A percentile compares a stretch with the other conserved stretches of the same genome.
phyloP scores from a whole-genome alignment of 2,888 invertebrate species.

The Suillia variegata region DNA sequence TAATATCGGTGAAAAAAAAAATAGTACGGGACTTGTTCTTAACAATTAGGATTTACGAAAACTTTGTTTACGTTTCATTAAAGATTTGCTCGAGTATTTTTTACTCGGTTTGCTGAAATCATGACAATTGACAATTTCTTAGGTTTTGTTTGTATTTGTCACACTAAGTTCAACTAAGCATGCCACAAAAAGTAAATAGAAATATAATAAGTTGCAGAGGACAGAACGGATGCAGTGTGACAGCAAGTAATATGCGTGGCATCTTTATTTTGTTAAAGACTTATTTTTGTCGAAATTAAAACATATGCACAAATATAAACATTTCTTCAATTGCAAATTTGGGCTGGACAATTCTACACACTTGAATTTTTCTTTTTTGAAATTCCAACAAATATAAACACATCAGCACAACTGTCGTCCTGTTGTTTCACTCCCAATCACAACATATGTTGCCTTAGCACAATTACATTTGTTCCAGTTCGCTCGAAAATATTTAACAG shows the following conservation, averaged over 20 bases:
- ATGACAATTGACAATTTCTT: no score
- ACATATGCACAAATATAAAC: no score
- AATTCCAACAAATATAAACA: conserved; percentile 33
- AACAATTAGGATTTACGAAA: background rate
- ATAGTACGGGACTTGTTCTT: no score
- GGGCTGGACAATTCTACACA: background rate
- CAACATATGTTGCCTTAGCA: conserved; percentile 42
- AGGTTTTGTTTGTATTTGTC: no score
- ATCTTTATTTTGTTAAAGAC: background rate
- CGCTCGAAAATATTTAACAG: conserved; percentile 25
- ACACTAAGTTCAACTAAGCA: no score
- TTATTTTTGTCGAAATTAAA: no score
- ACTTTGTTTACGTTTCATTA: conserved; percentile 5
- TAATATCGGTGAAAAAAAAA: background rate
- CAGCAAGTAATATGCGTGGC: no score
- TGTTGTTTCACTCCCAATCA: conserved; percentile 17
- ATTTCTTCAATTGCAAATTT: background rate
- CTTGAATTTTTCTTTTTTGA: background rate
- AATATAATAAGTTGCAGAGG: no score
- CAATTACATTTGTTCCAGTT: conserved; percentile 32
- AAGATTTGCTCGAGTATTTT: conserved; percentile 8
- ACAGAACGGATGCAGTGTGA: no score
- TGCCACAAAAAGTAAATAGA: no score
- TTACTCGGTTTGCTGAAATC: background rate
- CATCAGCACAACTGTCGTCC: conserved; percentile 43